These are phyloP conservation scores for Trichechus manatus DNA, from an alignment of 2,113 vertebrate genomes.

Conservation along the genomic window DNA sequence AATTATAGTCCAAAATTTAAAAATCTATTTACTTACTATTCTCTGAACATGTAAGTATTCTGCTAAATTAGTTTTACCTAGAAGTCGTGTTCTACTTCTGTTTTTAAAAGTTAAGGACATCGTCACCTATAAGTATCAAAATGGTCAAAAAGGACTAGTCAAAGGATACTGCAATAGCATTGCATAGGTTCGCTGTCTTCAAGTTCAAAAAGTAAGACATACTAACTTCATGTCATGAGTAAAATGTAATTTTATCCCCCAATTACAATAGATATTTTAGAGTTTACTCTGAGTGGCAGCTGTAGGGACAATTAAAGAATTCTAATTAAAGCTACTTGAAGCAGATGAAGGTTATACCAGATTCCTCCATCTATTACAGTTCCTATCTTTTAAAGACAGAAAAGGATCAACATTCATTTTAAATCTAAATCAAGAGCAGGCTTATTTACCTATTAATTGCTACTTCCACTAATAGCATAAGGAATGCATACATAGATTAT, in stretches of 20 bases:
- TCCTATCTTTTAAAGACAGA: constrained; percentile 53
- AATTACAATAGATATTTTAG: constrained; percentile 62
- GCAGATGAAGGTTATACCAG: constrained; percentile 31
- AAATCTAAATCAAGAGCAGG: constrained; percentile 80
- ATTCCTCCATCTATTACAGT: constrained; percentile 19
- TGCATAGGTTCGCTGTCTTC: background rate
- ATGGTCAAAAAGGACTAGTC: constrained; percentile 57
- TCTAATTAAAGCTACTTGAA: constrained; percentile 71
- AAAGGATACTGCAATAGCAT: background rate
- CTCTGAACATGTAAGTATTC: constrained; percentile 53
- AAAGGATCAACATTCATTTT: constrained; percentile 71
- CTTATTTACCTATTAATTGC: constrained; percentile 84
- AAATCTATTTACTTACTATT: background rate
- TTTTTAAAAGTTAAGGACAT: constrained; percentile 65
- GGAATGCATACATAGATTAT: constrained; percentile 81
- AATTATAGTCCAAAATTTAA: background rate
- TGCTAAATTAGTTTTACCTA: constrained; percentile 72
- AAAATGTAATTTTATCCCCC: constrained; percentile 68
- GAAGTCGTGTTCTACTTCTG: constrained; percentile 60
- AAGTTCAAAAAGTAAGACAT: constrained; percentile 70
- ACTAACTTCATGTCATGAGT: background rate
- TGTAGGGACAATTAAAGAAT: constrained; percentile 64
- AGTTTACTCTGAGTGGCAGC: constrained; percentile 58
- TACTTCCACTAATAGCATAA: constrained; percentile 82
- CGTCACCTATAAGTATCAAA: background rate